phyloP scores from a whole-genome alignment of 1,140 invertebrate genomes.

The Psix sp. region DNA sequence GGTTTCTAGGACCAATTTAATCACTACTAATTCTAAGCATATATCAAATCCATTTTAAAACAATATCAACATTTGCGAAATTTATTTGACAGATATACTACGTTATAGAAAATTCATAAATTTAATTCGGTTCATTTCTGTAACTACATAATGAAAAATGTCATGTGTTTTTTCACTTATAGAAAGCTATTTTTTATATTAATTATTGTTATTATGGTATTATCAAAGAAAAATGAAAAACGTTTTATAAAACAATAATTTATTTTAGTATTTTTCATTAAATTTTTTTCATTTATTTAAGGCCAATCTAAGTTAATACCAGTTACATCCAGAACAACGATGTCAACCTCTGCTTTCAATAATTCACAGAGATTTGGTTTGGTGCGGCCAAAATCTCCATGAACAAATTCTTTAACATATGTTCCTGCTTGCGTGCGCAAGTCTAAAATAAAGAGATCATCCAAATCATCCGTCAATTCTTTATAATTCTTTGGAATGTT shows the following conservation, averaged over 20 bases:
- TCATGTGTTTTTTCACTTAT: no score
- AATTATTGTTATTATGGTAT: no score
- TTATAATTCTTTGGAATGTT: slow-evolving; percentile 54
- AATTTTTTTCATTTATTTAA: slow-evolving; percentile 39
- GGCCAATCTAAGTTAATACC: slow-evolving; percentile 84
- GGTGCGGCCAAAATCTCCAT: slow-evolving; percentile 95
- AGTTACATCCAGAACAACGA: slow-evolving; percentile 83
- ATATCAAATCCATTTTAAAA: no score
- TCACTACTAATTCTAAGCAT: no score
- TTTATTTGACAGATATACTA: no score
- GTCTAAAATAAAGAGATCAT: slow-evolving; percentile 81
- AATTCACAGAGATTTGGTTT: slow-evolving; percentile 85
- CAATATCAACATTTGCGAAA: no score
- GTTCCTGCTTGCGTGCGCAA: slow-evolving; percentile 94
- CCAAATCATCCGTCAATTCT: slow-evolving; percentile 38
- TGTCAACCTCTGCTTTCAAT: slow-evolving; percentile 84
- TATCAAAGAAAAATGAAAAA: no score
- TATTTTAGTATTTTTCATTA: not conserved
- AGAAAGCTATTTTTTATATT: no score
- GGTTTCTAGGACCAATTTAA: no score
- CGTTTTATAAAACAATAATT: not conserved
- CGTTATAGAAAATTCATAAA: no score
- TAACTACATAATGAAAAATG: no score
- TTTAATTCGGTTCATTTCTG: no score
- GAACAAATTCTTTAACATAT: slow-evolving; percentile 98